Base-by-base conservation (phyloP, 2,113 vertebrate species). In the Serilophus lunatus region DNA sequence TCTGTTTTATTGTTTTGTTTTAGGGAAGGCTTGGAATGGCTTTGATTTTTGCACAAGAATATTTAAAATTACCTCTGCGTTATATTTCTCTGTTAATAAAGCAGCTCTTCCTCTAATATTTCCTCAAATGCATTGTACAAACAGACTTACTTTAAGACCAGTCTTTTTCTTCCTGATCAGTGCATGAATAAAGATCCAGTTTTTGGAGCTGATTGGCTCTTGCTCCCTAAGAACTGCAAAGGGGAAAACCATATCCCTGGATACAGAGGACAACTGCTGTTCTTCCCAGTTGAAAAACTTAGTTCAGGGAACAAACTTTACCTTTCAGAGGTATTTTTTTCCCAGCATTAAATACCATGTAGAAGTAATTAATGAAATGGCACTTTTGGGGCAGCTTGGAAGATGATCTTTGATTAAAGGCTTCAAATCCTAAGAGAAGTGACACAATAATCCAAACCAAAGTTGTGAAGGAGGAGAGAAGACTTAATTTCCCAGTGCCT, bases 321-420 rank as follows among this genome's bases (percentile, higher is more conserved):
- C 18, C 24, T 13, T 89, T 61, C 66, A 26, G 31, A 45, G 47
- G 13, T 3, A 29, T 0, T 33, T 25, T 54, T 47, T 31, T 19
- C 5, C 23, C n/a, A 23, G 40, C 77, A 29, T 54, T 56, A 49
- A 82, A 18, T 20, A 49, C 15, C n/a, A n/a, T 0, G 0, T 16
- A 49, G 28, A 35, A 78, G 4, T 66, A 84, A 81, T 60, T 24
- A 60, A 76, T 44, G 44, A 71, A 70, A 6, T 36, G 14, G 9
- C 31, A 12, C 44, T 81, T 59, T 33, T 4, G 35, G n/a, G 51
- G 51, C 33, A 78, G 28, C 16, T 28, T 57, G 66, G 26, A 31
- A 53, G 38, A 13, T 75, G 50, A 44, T 71, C 26, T 90, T 93
- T 87, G 61, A 25, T 88, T 59, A 61, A 94, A 84, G 7, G 40